Evolutionary conservation across 2,113 vertebrate species (phyloP).

Genomic region (Rhadina sibilatrix): DNA sequence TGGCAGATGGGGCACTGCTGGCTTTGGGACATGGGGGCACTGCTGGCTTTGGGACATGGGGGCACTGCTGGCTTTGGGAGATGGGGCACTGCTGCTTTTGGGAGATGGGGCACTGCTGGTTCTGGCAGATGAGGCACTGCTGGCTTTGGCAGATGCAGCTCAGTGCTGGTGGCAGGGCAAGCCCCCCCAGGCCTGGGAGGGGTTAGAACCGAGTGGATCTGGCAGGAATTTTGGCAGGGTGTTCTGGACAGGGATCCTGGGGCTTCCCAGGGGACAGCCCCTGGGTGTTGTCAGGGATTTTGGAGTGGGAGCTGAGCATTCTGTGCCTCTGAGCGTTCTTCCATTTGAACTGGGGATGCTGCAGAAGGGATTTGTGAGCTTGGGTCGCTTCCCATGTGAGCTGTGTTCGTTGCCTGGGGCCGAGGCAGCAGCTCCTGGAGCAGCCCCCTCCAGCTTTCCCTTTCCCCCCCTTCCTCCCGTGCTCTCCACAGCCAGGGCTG

Average conservation of each 20-base stretch:
- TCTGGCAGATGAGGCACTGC: background rate
- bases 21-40: background rate
- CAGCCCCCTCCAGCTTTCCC: background rate
- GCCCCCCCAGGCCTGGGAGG: rapidly evolving
- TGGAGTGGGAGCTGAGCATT: background rate
- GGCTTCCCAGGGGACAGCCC: background rate
- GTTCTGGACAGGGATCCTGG: background rate
- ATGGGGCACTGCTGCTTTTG: too few relatives aligned
- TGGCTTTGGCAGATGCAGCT: background rate
- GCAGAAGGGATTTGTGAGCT: background rate
- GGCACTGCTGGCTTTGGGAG: too few relatives aligned
- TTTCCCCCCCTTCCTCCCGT: background rate
- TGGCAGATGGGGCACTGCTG: background rate
- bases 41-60: too few relatives aligned
- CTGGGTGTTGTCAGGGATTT: background rate
- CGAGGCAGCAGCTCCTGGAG: background rate
- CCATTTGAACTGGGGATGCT: rapidly evolving
- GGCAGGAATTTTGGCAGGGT: background rate
- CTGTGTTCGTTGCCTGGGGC: rapidly evolving
- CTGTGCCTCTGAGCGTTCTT: background rate
- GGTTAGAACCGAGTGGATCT: rapidly evolving
- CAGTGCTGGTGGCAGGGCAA: rapidly evolving
- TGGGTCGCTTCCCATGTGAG: background rate
- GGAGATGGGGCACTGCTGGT: too few relatives aligned
- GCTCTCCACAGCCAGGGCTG: background rate